A percentile compares a stretch with the other conserved stretches of the same genome.
Evolutionary conservation across 2,797 vertebrate species (phyloP).

Genomic region (Eidolon dupreanum): DNA sequence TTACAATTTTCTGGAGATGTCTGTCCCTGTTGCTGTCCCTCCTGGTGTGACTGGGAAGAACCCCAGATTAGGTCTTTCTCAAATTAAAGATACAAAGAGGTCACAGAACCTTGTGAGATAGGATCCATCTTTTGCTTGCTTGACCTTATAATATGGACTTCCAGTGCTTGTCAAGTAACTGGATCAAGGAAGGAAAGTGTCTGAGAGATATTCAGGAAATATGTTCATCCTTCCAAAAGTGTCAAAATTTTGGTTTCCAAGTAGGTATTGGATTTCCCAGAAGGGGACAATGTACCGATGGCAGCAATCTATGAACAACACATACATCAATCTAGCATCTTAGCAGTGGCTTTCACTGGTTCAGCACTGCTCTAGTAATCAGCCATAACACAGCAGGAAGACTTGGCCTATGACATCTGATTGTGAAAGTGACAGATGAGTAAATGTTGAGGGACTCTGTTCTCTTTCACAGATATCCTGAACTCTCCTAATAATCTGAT

Average conservation of each 20-base stretch:
- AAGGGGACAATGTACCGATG: not conserved
- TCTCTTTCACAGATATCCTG: not conserved
- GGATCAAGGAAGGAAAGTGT: not conserved
- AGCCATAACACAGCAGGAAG: not conserved
- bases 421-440: not conserved
- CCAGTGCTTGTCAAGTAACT: not conserved
- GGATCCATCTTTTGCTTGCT: not conserved
- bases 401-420: not conserved
- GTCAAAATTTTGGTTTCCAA: not conserved
- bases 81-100: not conserved
- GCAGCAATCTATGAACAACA: not conserved
- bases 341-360: not conserved
- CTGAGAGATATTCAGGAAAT: not conserved
- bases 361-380: not conserved
- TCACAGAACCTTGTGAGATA: not conserved
- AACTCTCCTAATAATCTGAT: not conserved
- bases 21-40: not conserved
- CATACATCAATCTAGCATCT: not conserved
- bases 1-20: not conserved
- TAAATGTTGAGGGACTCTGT: not conserved
- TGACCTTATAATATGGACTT: not conserved
- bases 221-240: not conserved
- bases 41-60: not conserved
- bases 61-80: not conserved
- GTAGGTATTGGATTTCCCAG: not conserved